Evolutionary conservation across 2,888 invertebrate genomes (phyloP), one percentile per base, ranked within the genome.

Genomic region (Busseola fusca): DNA sequence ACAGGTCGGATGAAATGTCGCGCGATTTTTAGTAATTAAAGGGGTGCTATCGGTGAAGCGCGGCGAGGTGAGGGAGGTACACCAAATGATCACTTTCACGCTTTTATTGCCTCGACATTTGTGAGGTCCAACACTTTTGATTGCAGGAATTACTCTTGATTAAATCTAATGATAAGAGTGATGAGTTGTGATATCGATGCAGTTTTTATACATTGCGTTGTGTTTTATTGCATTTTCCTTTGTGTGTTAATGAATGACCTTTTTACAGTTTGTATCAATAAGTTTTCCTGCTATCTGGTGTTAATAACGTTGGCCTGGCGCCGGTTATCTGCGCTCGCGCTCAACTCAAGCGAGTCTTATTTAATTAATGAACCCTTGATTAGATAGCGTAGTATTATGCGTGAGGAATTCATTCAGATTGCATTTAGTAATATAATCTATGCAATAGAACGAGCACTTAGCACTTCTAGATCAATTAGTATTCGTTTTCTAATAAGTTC

Each of bases 21-120:
- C 91, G 88, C 91, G 91, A 94, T 95, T 95, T 95, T 95, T 95
- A 92, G 91, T 93, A 94, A 95, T 94, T 92, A 94, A 93, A 91
- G 89, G 89, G 90, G 86, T 87, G 78, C 77, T 79, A 70, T 80
- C 64, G 64, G 50, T 10, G 64, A 40, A 52, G 56, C 1, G 74
- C 12, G 25, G 69, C 34, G 71, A 64, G 64, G 66, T 64, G 60
- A 25, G 16, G 68, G 74, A 66, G 72, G 74, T 62, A 42, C 48
- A 27, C 74, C 70, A 50, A 80, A 80, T 74, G 72, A 78, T 72
- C 72, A 67, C 68, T 76, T 76, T 64, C 64, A 72, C 67, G 71
- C 56, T 82, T 82, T 81, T 77, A 81, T 77, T 79, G 70, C 72
- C 52, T 56, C 40, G 5, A 64, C 42, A 71, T 69, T 83, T 72